Base-by-base conservation (phyloP, 2,113 vertebrate species). In the Rutilus rutilus region DNA sequence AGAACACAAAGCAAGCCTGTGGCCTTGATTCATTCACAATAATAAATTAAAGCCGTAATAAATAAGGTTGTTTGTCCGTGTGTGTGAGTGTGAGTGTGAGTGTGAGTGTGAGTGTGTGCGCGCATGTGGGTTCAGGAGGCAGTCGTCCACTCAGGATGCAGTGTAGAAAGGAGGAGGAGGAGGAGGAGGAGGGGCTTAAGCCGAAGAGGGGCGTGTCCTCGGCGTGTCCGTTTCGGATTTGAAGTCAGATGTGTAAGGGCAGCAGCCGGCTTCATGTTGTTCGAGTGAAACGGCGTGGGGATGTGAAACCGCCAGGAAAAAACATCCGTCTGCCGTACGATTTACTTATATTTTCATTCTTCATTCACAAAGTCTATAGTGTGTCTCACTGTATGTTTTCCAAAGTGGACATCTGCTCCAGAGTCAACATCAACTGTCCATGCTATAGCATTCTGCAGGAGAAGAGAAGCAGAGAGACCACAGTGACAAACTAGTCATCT, bases 351-450 rank as follows among this genome's bases (percentile, higher is more conserved):
- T 60, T 69, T 86, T 80, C 87, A 74, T 42, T 74, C 89, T 90
- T 91, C 84, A 88, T 91, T 87, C 86, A 45, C 79, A 90, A 77
- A 84, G 88, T 89, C 87, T 88, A 85, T 77, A 87, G 83, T 81
- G 77, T 65, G 83, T 67, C 71, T 82, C 83, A 69, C 59, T 84
- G 78, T 78, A 27, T 30, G 71, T 83, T 86, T 69, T 52, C 45
- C 67, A 75, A 80, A 95, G 92, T 93, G 93, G 94, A 94, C 94
- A 94, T 96, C 94, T 94, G 93, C 93, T 95, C 93, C 94, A 88
- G 89, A 94, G 93, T 95, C 93, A 92, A 95, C 96, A 99, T 98
- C 97, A 99, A 97, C 98, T 99, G 96, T 99, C 97, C 97, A 99
- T 98, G 96, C 96, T 97, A 95, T 95, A 96, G 94, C 96, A 96